These are phyloP conservation scores for Emydocephalus ijimae DNA, from an alignment of 2,113 vertebrate species.

Conservation along the genomic window DNA sequence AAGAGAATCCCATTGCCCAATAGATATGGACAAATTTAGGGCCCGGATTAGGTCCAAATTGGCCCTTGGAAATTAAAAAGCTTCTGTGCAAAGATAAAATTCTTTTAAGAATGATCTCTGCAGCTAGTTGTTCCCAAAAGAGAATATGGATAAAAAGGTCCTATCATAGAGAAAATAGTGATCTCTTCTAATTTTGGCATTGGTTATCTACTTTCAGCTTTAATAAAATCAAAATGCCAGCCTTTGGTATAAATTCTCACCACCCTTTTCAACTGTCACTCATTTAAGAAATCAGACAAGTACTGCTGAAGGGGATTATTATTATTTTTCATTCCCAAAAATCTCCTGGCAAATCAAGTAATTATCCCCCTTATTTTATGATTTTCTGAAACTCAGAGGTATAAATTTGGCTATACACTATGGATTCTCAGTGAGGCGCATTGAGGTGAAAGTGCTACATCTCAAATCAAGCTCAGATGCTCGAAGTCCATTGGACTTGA, in stretches of 20 bases:
- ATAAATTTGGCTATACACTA: neutral
- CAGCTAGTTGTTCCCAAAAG: neutral
- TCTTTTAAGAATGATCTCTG: neutral
- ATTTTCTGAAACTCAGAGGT: neutral
- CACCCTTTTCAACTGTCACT: neutral
- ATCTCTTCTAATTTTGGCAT: neutral
- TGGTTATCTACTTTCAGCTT: neutral
- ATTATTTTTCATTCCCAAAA: neutral
- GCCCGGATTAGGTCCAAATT: neutral
- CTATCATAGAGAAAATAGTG: neutral
- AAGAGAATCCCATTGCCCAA: neutral
- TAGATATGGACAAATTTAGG: neutral
- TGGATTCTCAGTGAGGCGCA: neutral
- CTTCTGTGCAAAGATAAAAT: neutral
- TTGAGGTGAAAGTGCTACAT: neutral
- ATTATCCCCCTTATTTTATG: neutral
- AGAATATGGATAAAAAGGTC: neutral
- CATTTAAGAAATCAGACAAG: neutral
- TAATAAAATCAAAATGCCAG: neutral
- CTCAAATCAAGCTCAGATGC: constrained; percentile 6
- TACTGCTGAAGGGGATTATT: neutral
- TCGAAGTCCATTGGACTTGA: neutral
- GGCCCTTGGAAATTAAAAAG: neutral
- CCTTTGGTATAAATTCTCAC: neutral
- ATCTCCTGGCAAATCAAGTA: neutral